Evolutionary conservation across 1,140 invertebrate species (phyloP).

Genomic region (Patella vulgata): DNA sequence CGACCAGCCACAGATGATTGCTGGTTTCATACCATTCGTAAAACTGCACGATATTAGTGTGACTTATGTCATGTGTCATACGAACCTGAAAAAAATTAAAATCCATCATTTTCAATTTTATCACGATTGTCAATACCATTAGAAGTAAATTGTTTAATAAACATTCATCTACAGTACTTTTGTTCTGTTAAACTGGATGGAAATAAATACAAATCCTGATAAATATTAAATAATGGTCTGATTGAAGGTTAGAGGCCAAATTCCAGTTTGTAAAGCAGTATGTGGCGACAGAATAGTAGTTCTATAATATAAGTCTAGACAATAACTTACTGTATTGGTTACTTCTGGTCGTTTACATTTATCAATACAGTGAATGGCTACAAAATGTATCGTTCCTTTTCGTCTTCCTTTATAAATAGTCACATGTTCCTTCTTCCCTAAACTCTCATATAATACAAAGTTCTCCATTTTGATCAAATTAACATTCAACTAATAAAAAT

Average conservation of each 20-base stretch:
- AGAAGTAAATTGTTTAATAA: background rate
- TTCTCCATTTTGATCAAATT: conserved; percentile 59
- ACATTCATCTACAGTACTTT: background rate
- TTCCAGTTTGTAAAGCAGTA: too few relatives aligned
- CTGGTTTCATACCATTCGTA: conserved; percentile 69
- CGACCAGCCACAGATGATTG: conserved; percentile 67
- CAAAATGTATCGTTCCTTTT: conserved; percentile 67
- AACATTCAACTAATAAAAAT: too few relatives aligned
- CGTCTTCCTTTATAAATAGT: conserved; percentile 66
- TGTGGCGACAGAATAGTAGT: background rate
- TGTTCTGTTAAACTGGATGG: too few relatives aligned
- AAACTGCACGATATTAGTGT: conserved; percentile 65
- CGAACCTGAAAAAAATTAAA: conserved; percentile 54
- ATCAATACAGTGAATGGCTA: conserved; percentile 67
- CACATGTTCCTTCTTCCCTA: conserved; percentile 59
- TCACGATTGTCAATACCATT: background rate
- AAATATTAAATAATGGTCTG: too few relatives aligned
- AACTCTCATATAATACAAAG: conserved; percentile 67
- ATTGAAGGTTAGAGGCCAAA: too few relatives aligned
- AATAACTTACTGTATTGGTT: conserved; percentile 63
- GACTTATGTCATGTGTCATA: conserved; percentile 65
- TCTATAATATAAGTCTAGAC: background rate
- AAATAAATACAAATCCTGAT: too few relatives aligned
- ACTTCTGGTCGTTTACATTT: conserved; percentile 65
- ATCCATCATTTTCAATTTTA: background rate